Base-by-base conservation (phyloP, 2,888 invertebrate species). In the Heliconius ethilla region DNA sequence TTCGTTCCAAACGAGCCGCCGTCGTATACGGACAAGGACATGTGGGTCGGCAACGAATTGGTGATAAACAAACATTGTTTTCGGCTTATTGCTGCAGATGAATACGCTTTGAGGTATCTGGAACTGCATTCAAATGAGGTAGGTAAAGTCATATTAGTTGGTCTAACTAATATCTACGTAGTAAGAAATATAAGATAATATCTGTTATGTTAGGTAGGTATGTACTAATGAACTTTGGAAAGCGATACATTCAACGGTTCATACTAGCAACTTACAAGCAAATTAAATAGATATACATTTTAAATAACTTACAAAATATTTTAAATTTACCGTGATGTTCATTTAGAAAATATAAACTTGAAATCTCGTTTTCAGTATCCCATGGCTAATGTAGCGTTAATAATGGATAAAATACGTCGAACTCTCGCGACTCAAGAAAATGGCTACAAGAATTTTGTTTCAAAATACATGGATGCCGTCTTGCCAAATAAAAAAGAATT, bases 91-190 rank as follows among this genome's bases (percentile, higher is more conserved):
- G 96, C 96, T 3, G 98, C 98, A 2, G 99, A 99, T 88, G 97
- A 97, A 86, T 99, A 97, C 86, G 97, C 98, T 0, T 90, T 98
- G 74, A 95, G 97, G 67, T 98, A 97, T 86, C 97, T 98, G 98
- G 98, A 99, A 89, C 87, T 96, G 11, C 95, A 98, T 89, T 93
- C 96, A 77, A 91, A 95, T 78, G 95, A 97, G 95, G 98, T 97
- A 78, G 80, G 77, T 62, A 6, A 40, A 22, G 29, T 33, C 51
- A 13, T 29, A 45, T 11, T n/a, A 33, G 33, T 22, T 6, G 7
- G 5, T 25, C 13, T 59, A n/a, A 62, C 6, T 62, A 25, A 25
- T 62, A 27, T 25, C 5, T 59, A n/a, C n/a, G 3, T 59, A 22
- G 2, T 59, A n/a, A n/a, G 59, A 59, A 59, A 18, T 9, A 59